Evolutionary conservation across 23 tunicate species (phyloP).

Genomic region (Phallusia fumigata): DNA sequence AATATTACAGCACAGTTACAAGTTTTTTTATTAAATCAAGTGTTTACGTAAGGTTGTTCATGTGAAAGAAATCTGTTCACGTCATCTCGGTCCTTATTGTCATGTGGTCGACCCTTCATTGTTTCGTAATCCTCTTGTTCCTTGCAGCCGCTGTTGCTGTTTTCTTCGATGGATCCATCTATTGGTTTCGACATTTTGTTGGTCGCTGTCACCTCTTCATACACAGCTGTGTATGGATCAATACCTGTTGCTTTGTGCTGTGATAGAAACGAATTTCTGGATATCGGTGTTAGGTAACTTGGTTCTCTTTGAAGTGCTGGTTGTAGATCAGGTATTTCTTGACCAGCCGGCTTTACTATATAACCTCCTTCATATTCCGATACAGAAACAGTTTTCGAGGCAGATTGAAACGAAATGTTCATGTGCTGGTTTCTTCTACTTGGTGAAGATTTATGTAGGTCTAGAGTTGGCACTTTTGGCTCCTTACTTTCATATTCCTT

Average conservation of each 20-base stretch:
- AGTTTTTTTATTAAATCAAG: too few species aligned
- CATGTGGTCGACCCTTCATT: too few species aligned
- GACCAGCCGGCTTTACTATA: not conserved
- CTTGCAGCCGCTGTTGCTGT: too few species aligned
- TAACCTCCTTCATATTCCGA: conserved; percentile 6
- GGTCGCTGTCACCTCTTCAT: not conserved
- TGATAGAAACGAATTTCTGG: not conserved
- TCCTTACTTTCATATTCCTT: not conserved
- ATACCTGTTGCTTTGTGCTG: not conserved
- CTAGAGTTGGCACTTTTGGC: not conserved
- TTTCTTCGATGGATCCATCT: not conserved
- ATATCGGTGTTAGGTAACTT: not conserved
- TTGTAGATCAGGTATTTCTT: not conserved
- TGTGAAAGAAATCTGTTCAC: too few species aligned
- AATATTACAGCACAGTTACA: too few species aligned
- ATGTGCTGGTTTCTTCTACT: too few species aligned
- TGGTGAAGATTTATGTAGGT: too few species aligned
- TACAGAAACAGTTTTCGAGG: not conserved
- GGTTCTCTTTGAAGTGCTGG: not conserved
- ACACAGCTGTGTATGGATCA: not conserved
- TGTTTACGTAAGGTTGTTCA: too few species aligned
- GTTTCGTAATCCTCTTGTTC: too few species aligned
- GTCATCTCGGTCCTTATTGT: too few species aligned
- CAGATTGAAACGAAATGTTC: too few species aligned
- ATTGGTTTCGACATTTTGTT: not conserved